phyloP scores from a whole-genome alignment of 2,888 invertebrate species.

The Andrena marginata region DNA sequence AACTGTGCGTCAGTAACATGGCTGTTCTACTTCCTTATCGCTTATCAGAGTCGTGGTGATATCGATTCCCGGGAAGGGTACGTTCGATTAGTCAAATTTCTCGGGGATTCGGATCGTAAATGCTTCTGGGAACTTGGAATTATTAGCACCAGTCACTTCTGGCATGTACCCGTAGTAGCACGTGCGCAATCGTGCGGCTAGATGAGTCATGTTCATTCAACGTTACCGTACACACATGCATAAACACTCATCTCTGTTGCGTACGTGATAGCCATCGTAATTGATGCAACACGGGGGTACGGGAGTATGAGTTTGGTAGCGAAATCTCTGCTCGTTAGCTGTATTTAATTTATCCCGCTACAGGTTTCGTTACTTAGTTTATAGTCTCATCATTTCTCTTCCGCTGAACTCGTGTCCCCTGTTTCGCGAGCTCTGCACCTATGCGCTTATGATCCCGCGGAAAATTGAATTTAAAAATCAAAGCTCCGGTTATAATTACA shows the following conservation, averaged over 20 bases:
- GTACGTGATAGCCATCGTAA: neutral
- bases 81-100: conserved; percentile 23
- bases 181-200: conserved; percentile 54
- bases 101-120: conserved; percentile 19
- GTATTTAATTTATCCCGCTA: neutral
- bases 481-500: neutral
- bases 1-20: neutral
- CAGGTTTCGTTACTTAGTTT: conserved; percentile 1
- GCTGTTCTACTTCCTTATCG: conserved; percentile 43
- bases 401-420: no score
- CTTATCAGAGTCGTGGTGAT: conserved; percentile 35
- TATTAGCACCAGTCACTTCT: conserved; percentile 24
- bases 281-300: neutral
- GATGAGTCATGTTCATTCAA: conserved; percentile 69
- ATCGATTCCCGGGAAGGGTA: conserved; percentile 49
- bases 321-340: conserved; percentile 4
- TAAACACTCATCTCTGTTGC: neutral
- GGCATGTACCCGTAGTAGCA: conserved; percentile 51
- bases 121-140: conserved; percentile 51
- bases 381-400: neutral
- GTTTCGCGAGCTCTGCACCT: no score
- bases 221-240: conserved; percentile 8
- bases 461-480: no score
- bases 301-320: neutral
- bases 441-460: no score